Conservation (phyloP, 1,140 invertebrate species). For the Latrodectus geometricus region DNA sequence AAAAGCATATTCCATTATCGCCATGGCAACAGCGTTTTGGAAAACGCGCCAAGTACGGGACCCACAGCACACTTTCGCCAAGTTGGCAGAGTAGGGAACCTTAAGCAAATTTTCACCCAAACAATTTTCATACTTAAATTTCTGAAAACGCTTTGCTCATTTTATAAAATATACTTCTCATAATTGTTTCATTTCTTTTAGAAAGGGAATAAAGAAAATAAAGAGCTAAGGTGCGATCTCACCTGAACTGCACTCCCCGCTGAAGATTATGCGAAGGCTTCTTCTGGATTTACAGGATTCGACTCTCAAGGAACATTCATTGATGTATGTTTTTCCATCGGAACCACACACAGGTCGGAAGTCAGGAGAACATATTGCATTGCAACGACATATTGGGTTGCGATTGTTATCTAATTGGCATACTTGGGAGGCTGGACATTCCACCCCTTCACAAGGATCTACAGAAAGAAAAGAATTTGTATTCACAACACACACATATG, state of each 20-base stretch:
- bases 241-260: constrained; percentile 82
- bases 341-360: constrained; percentile 87
- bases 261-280: constrained; percentile 81
- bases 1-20: too few relatives aligned
- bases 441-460: constrained; percentile 85
- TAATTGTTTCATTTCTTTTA: too few relatives aligned
- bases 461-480: constrained; percentile 63
- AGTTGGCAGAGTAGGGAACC: too few relatives aligned
- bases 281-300: constrained; percentile 81
- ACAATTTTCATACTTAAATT: too few relatives aligned
- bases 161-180: too few relatives aligned
- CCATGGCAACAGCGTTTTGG: too few relatives aligned
- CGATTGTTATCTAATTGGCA: constrained; percentile 84
- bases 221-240: constrained; percentile 25
- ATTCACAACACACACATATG: too few relatives aligned
- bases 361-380: constrained; percentile 81
- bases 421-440: constrained; percentile 83
- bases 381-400: constrained; percentile 82
- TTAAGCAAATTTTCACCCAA: too few relatives aligned
- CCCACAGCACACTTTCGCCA: too few relatives aligned
- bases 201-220: neutral
- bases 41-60: too few relatives aligned
- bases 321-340: constrained; percentile 84
- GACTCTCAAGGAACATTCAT: constrained; percentile 83
- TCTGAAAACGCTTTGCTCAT: too few relatives aligned